phyloP scores from a whole-genome alignment of 64 coral and sea anemone species.

The Platygyra sinensis region DNA sequence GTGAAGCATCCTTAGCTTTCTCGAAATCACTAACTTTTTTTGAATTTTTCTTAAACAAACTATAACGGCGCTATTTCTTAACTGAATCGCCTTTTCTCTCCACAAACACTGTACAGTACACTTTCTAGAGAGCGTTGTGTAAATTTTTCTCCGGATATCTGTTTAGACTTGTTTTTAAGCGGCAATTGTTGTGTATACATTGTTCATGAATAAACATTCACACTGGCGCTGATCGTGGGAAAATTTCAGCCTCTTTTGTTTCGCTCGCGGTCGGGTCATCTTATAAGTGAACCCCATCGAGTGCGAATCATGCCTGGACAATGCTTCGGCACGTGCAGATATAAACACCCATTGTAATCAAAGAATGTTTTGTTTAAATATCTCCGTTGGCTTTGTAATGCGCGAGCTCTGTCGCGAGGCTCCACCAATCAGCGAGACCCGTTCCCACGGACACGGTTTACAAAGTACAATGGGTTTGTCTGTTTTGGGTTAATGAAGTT shows the following conservation, averaged over 20 bases:
- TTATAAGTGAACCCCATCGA: conserved; percentile 25
- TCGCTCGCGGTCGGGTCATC: conserved; percentile 24
- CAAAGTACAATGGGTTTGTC: conserved; percentile 59
- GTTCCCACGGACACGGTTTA: conserved; percentile 76
- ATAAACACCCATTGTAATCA: conserved; percentile 64
- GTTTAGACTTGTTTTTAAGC: conserved; percentile 38
- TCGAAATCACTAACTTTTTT: not conserved
- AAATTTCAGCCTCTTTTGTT: conserved; percentile 61
- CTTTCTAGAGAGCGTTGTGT: not conserved
- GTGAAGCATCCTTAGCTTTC: no score
- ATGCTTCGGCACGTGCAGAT: conserved; percentile 63
- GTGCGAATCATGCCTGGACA: conserved; percentile 56
- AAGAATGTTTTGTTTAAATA: conserved; percentile 60
- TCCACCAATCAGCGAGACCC: conserved; percentile 51
- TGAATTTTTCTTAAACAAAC: not conserved
- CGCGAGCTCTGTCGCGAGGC: conserved; percentile 12
- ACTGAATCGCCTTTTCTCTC: not conserved
- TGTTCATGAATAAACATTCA: conserved; percentile 47
- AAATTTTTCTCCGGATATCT: not conserved
- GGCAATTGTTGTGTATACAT: not conserved
- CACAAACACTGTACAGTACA: not conserved
- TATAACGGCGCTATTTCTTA: not conserved
- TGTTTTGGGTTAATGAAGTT: conserved; percentile 49
- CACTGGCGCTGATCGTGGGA: conserved; percentile 56
- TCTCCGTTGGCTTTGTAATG: conserved; percentile 47